Percentiles rank a stretch among this genome's conserved stretches.
These are phyloP conservation scores for Atopsyche davidsoni DNA, from an alignment of 1,140 invertebrate species.

Conservation along the genomic window DNA sequence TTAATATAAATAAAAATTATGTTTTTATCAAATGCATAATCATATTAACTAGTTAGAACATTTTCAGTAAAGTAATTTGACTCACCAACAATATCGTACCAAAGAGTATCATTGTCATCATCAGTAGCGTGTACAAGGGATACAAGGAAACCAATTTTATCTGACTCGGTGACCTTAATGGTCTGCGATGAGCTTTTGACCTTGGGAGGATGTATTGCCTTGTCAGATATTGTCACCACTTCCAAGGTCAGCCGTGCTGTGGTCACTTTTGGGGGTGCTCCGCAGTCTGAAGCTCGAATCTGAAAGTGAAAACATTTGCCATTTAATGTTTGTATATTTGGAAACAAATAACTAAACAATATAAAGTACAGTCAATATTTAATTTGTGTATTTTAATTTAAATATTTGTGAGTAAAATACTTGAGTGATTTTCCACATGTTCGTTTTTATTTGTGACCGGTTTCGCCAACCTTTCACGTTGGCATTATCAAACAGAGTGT, in stretches of 20 bases:
- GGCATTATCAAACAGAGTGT: no score
- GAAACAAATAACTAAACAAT: no score
- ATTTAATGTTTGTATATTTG: background rate
- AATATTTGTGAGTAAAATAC: no score
- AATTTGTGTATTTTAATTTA: no score
- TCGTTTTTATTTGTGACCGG: no score
- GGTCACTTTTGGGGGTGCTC: constrained; percentile 58
- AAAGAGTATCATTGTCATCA: constrained; percentile 70
- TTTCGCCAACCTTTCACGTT: no score
- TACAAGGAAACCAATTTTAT: constrained; percentile 69
- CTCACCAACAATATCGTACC: constrained; percentile 80
- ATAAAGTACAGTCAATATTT: no score
- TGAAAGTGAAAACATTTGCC: constrained; percentile 33
- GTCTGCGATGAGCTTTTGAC: constrained; percentile 55
- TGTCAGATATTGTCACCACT: constrained; percentile 45
- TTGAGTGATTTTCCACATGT: no score
- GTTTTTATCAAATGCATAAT: background rate
- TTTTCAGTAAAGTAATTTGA: constrained; percentile 25
- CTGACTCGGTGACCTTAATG: constrained; percentile 70
- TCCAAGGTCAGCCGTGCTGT: constrained; percentile 62
- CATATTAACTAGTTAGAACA: constrained; percentile 1
- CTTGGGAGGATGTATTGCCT: constrained; percentile 57
- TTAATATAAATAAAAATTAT: constrained; percentile 7
- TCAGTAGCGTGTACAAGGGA: constrained; percentile 69
- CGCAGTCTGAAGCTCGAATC: constrained; percentile 71